Percentiles rank a stretch among this genome's conserved stretches.
Evolutionary conservation across 2,113 vertebrate species (phyloP).

Genomic region (Brachyhypopomus gauderio): DNA sequence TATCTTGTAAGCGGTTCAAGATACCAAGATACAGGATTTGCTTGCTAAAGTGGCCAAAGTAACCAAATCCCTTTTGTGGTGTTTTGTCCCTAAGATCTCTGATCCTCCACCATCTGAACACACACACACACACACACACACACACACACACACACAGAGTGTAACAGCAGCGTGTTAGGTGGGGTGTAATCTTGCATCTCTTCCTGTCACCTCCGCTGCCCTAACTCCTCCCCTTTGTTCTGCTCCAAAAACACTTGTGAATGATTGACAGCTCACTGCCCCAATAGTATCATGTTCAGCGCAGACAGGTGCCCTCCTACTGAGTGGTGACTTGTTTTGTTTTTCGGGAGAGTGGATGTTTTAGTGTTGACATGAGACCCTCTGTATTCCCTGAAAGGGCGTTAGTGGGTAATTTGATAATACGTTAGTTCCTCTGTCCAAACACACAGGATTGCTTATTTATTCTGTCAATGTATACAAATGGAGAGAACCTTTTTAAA

Average conservation of each 20-base stretch:
- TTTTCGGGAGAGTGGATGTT: slow-evolving; percentile 23
- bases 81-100: neutral
- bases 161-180: slow-evolving; percentile 43
- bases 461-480: too few relatives aligned
- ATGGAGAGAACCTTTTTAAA: too few relatives aligned
- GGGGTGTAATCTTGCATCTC: slow-evolving; percentile 48
- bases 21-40: too few relatives aligned
- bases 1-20: neutral
- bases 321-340: neutral
- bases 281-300: slow-evolving; percentile 37
- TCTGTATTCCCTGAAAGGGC: slow-evolving; percentile 5
- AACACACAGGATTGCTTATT: neutral
- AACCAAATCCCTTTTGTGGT: neutral
- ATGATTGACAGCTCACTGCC: slow-evolving; percentile 44
- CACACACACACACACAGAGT: too few relatives aligned
- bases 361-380: slow-evolving; percentile 9
- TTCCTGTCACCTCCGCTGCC: slow-evolving; percentile 37
- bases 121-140: slow-evolving; percentile 26
- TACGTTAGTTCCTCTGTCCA: neutral
- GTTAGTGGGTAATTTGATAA: slow-evolving; percentile 14
- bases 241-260: neutral
- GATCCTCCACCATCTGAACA: neutral
- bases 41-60: neutral
- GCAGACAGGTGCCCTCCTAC: slow-evolving; percentile 2
- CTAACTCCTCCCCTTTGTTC: slow-evolving; percentile 12